Evolutionary conservation across 2,797 vertebrate genomes (phyloP).

Genomic region (Delichon dasypus): DNA sequence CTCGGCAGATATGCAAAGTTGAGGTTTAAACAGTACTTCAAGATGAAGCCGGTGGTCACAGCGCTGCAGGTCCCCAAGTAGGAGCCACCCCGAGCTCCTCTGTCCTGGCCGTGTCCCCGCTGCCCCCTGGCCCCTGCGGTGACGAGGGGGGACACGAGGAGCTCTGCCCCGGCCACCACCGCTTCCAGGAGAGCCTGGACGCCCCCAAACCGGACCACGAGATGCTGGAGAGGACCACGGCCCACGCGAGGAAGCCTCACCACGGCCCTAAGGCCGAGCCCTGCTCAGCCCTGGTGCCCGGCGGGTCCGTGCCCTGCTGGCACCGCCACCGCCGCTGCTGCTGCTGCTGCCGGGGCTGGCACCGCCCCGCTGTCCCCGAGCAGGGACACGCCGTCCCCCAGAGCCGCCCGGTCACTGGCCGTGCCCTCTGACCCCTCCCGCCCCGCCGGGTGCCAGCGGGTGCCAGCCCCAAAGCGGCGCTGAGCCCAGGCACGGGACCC

Average conservation of each 20-base stretch:
- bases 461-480: too few species aligned
- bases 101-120: neutral
- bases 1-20: slow-evolving; percentile 88
- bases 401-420: neutral
- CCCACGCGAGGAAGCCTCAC: neutral
- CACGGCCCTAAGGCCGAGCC: neutral
- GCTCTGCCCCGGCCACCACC: neutral
- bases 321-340: neutral
- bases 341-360: neutral
- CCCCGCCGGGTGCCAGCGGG: too few species aligned
- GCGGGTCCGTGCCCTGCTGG: neutral
- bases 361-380: neutral
- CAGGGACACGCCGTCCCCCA: neutral
- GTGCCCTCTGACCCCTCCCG: too few species aligned
- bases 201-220: neutral
- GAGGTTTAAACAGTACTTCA: slow-evolving; percentile 94
- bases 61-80: slow-evolving; percentile 88
- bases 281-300: neutral
- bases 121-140: neutral
- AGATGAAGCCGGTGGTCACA: slow-evolving; percentile 88
- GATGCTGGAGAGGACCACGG: slow-evolving; percentile 7
- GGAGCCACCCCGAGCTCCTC: slow-evolving; percentile 60
- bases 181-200: slow-evolving; percentile 10
- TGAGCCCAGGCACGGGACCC: too few species aligned
- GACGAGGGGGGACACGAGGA: neutral